A percentile compares a stretch with the other conserved stretches of the same genome.
phyloP scores from a whole-genome alignment of 1,140 invertebrate species.

The Phortica variegata region DNA sequence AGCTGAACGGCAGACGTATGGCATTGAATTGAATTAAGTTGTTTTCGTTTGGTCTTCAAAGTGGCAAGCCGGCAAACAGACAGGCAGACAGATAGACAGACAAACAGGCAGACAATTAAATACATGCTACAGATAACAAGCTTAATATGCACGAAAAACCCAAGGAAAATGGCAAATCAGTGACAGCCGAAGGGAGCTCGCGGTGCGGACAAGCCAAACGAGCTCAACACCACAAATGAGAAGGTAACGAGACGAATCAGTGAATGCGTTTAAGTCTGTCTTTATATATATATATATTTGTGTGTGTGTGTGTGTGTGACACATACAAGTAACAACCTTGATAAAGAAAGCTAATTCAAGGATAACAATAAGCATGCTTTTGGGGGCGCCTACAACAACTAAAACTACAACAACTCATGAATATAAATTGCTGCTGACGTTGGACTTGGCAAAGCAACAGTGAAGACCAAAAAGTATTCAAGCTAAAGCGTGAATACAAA shows the following conservation, averaged over 20 bases:
- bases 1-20: no score
- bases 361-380: slow-evolving; percentile 53
- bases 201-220: no score
- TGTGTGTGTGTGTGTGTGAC: neutral
- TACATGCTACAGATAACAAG: slow-evolving; percentile 37
- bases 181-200: no score
- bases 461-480: no score
- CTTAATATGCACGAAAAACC: slow-evolving; percentile 26
- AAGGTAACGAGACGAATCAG: slow-evolving; percentile 16
- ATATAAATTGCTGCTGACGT: slow-evolving; percentile 48
- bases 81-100: no score
- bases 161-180: neutral
- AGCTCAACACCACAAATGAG: slow-evolving; percentile 4
- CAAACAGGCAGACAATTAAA: slow-evolving; percentile 32
- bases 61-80: no score
- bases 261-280: neutral
- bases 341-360: slow-evolving; percentile 51
- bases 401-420: slow-evolving; percentile 46
- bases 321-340: slow-evolving; percentile 19
- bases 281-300: no score
- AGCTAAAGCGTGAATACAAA: no score
- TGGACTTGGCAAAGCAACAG: no score
- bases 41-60: no score
- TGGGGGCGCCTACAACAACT: slow-evolving; percentile 24
- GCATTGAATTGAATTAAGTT: no score